These are phyloP conservation scores for Neria commutata DNA, from an alignment of 2,888 invertebrate species.

Conservation along the genomic window DNA sequence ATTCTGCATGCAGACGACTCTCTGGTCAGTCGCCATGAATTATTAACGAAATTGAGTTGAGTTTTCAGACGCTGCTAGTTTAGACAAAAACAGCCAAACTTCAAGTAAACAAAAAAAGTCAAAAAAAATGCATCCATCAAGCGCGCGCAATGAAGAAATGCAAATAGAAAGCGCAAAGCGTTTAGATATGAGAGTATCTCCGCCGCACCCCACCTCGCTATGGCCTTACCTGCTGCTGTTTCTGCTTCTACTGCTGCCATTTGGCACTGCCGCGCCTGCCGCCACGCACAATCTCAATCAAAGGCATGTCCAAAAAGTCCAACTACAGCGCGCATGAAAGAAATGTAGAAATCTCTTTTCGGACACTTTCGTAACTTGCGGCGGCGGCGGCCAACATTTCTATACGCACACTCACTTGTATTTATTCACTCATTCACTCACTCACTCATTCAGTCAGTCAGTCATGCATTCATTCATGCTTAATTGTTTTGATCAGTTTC, in stretches of 20 bases:
- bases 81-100: too few species aligned
- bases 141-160: constrained; percentile 47
- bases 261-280: background rate
- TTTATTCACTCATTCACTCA: too few species aligned
- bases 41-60: background rate
- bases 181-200: constrained; percentile 19
- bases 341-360: constrained; percentile 2
- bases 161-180: constrained; percentile 52
- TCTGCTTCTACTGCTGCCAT: constrained; percentile 12
- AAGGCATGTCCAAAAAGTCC: background rate
- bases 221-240: constrained; percentile 11
- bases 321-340: background rate
- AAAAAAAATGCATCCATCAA: constrained; percentile 35
- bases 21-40: background rate
- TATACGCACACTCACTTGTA: background rate
- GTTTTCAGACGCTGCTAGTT: background rate
- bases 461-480: constrained; percentile 18
- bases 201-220: background rate
- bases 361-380: background rate
- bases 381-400: background rate
- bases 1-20: too few species aligned
- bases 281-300: background rate
- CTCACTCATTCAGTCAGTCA: background rate
- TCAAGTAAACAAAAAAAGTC: too few species aligned
- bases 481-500: constrained; percentile 33